A percentile compares a stretch with the other conserved stretches of the same genome.
These are phyloP conservation scores for Nycticebus coucang DNA, from an alignment of 2,113 vertebrate genomes.

Conservation along the genomic window DNA sequence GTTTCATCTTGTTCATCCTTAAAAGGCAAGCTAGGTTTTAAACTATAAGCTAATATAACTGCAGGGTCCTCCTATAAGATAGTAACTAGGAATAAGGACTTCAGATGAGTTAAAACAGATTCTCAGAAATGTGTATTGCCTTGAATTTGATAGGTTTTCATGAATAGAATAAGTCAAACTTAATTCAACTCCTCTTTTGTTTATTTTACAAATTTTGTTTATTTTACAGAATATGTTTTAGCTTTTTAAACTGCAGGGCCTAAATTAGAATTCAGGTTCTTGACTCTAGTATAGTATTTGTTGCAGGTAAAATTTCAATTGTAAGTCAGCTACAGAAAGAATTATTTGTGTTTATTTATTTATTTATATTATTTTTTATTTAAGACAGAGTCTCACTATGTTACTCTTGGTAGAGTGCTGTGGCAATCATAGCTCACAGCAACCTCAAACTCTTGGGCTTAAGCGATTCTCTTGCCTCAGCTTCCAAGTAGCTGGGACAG, in stretches of 20 bases:
- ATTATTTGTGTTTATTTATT: background rate
- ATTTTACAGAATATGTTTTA: background rate
- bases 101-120: slow-evolving; percentile 25
- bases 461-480: too few relatives aligned
- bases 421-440: too few relatives aligned
- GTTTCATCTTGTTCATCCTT: slow-evolving; percentile 65
- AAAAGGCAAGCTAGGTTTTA: slow-evolving; percentile 48
- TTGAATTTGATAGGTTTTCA: background rate
- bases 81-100: slow-evolving; percentile 33
- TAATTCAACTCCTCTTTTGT: slow-evolving; percentile 18
- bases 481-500: too few relatives aligned
- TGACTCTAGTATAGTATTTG: background rate
- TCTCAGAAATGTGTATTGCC: slow-evolving; percentile 29
- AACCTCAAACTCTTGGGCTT: too few relatives aligned
- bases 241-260: background rate
- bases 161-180: slow-evolving; percentile 18
- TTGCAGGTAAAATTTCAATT: slow-evolving; percentile 26
- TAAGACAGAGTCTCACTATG: too few relatives aligned
- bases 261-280: background rate
- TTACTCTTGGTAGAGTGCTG: too few relatives aligned
- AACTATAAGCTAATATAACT: slow-evolving; percentile 56
- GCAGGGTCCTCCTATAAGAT: slow-evolving; percentile 7
- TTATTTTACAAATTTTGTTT: background rate
- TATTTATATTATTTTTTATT: too few relatives aligned
- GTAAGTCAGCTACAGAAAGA: background rate